Evolutionary conservation across 2,888 invertebrate genomes (phyloP).

Genomic region (Apamea anceps): DNA sequence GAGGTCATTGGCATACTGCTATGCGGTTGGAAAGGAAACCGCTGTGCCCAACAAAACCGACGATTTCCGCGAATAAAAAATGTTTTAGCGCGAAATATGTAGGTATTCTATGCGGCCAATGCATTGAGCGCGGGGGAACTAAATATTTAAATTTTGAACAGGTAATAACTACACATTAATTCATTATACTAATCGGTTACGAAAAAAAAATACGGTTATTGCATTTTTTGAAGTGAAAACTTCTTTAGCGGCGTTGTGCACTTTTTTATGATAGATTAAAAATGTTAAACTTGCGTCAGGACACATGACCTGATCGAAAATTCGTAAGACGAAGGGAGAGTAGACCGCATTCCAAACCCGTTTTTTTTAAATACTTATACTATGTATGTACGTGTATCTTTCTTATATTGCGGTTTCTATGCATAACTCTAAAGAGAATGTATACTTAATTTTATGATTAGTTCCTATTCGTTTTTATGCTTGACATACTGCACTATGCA

Average conservation of each 20-base stretch:
- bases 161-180: neutral
- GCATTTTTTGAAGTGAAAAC: neutral
- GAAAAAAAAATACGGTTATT: neutral
- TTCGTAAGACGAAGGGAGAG: no score
- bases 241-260: no score
- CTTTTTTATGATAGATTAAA: no score
- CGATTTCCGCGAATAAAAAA: constrained; percentile 59
- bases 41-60: constrained; percentile 39
- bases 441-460: constrained; percentile 2
- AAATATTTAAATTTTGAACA: constrained; percentile 29
- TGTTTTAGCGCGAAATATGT: constrained; percentile 50
- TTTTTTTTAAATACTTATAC: no score
- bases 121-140: neutral
- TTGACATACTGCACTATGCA: constrained; percentile 29
- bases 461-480: neutral
- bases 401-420: neutral
- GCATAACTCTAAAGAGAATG: neutral
- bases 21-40: constrained; percentile 62
- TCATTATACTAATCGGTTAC: neutral
- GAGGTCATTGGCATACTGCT: constrained; percentile 67
- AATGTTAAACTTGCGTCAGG: no score
- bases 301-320: no score
- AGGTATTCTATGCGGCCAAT: constrained; percentile 13
- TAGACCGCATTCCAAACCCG: no score
- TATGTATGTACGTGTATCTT: neutral